phyloP scores from a whole-genome alignment of 2,888 invertebrate species.

The Chymomyza amoena region DNA sequence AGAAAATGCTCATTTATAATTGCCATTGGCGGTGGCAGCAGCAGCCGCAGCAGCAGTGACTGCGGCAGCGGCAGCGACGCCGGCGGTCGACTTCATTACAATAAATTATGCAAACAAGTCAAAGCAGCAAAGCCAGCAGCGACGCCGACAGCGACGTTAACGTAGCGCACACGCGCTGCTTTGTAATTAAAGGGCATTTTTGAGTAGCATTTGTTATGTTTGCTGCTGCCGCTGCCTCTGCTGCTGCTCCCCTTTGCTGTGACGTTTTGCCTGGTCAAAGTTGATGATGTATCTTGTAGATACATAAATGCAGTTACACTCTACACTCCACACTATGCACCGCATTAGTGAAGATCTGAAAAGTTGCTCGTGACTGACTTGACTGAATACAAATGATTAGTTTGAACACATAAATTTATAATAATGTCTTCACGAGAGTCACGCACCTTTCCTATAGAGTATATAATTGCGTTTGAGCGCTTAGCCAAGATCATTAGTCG shows the following conservation, averaged over 20 bases:
- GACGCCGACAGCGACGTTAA: slow-evolving; percentile 13
- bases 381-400: not conserved
- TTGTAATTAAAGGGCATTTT: slow-evolving; percentile 61
- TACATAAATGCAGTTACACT: slow-evolving; percentile 8
- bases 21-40: slow-evolving; percentile 12
- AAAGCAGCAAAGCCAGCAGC: slow-evolving; percentile 4
- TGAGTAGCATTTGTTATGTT: slow-evolving; percentile 42
- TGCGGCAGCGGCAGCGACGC: slow-evolving; percentile 5
- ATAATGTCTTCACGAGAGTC: not conserved
- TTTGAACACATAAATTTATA: not conserved
- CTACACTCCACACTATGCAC: slow-evolving; percentile 20
- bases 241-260: not conserved
- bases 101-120: slow-evolving; percentile 61
- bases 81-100: slow-evolving; percentile 50
- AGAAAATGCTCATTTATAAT: slow-evolving; percentile 40
- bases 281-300: slow-evolving; percentile 6
- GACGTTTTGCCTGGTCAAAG: not conserved
- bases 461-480: not conserved
- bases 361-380: not conserved
- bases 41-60: slow-evolving; percentile 6
- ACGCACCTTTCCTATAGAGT: not conserved
- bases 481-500: not conserved
- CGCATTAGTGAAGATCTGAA: not conserved
- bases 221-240: slow-evolving; percentile 40
- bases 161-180: slow-evolving; percentile 9